Conservation (phyloP, 2,888 invertebrate species). For the Sepiola atlantica region DNA sequence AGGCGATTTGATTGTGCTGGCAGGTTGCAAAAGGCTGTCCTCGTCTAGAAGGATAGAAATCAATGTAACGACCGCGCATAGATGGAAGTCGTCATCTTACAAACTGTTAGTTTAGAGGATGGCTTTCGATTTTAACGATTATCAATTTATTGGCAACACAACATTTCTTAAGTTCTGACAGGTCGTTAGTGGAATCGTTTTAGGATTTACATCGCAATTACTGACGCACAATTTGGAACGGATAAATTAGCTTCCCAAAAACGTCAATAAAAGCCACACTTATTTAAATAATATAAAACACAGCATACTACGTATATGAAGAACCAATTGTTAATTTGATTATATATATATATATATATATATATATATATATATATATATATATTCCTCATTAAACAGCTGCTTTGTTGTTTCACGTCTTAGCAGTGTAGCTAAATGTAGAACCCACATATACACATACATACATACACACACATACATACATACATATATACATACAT, state of each 20-base stretch:
- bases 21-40: not conserved
- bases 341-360: too few species aligned
- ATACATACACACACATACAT: too few species aligned
- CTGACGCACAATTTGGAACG: not conserved
- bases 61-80: not conserved
- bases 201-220: not conserved
- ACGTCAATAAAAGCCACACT: not conserved
- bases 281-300: too few species aligned
- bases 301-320: too few species aligned
- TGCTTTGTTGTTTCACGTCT: too few species aligned
- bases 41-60: not conserved
- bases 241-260: not conserved
- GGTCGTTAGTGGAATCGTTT: not conserved
- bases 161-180: not conserved
- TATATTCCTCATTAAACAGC: too few species aligned
- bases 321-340: too few species aligned
- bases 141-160: not conserved
- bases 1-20: not conserved
- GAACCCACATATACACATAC: too few species aligned
- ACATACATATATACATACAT: too few species aligned
- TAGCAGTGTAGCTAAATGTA: too few species aligned
- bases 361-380: too few species aligned
- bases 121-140: not conserved
- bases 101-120: not conserved
- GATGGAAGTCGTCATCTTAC: not conserved